A percentile compares a stretch with the other conserved stretches of the same genome.
Conservation (phyloP, 1,140 invertebrate genomes). For the Tribolium castaneum region DNA sequence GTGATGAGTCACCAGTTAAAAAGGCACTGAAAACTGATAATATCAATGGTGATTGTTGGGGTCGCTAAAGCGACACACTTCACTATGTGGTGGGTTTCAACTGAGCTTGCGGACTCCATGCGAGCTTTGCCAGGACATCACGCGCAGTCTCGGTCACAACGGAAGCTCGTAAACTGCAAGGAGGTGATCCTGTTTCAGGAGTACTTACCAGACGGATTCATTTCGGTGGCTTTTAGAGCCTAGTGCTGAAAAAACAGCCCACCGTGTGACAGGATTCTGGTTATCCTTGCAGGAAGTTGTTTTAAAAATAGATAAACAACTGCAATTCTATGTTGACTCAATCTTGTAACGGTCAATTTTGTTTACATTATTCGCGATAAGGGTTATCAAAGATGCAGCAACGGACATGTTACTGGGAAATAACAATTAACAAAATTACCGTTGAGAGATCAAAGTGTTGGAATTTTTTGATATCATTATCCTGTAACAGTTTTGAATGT, state of each 20-base stretch:
- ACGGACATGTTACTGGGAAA: neutral
- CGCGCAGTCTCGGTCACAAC: constrained; percentile 15
- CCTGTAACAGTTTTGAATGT: no score
- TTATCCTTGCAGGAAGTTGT: no score
- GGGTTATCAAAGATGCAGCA: neutral
- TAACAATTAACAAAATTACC: neutral
- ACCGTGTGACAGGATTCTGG: neutral
- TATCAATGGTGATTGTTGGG: constrained; percentile 11
- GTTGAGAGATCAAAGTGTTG: neutral
- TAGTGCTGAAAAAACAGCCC: no score
- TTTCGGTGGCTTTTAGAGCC: no score
- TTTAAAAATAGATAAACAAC: neutral
- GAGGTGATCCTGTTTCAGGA: neutral
- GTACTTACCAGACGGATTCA: neutral
- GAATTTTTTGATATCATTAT: neutral
- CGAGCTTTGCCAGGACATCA: constrained; percentile 9
- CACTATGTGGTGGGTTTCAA: constrained; percentile 10
- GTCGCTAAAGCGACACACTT: constrained; percentile 31
- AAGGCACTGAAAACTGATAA: constrained; percentile 28
- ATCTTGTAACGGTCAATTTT: neutral
- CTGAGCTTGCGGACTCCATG: constrained; percentile 32
- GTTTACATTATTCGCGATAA: neutral
- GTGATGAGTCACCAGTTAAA: constrained; percentile 18
- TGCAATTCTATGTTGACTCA: neutral
- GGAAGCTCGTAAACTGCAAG: neutral